Base-by-base conservation (phyloP, 2,888 invertebrate species). In the Nowickia ferox region DNA sequence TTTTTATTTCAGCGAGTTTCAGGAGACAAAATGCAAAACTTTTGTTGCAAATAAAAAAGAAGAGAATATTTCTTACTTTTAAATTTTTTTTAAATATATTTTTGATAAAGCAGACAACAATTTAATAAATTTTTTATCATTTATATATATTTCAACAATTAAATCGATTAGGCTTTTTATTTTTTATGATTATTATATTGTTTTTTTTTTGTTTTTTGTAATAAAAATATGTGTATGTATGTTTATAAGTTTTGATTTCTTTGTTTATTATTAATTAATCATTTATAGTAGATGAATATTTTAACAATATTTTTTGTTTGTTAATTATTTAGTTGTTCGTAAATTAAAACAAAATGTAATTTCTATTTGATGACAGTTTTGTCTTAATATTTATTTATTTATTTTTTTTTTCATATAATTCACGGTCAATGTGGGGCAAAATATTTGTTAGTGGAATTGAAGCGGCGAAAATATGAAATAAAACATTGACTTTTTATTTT, bases 101-200 rank as follows among this genome's bases (percentile, higher is more conserved):
- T 69, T 59, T 65, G 30, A 38, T 46, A 59, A 83, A 83, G 83
- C 77, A 51, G 77, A 83, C 72, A 77, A 77, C 83, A 77, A 77
- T 66, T 72, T 57, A 13, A 75, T 66, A 55, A 51, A 40, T 9
- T 69, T n/a, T 48, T 11, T 38, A 15, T 42, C 1, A 11, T 11
- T 40, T 63, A 22, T 63, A 17, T 17, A 51, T 38, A 40, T 69
- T 30, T 30, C 6, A 30, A 30, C 30, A 30, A 30, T 30, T 30
- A 30, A 30, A 30, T 30, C 30, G 30, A 30, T 30, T 2, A 30
- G 30, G 30, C 2, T 30, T 30, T 48, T 51, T 53, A 1, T 9
- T 40, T 68, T 80, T 44, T 69, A 81, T 53, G 75, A 69, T 75
- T 53, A 75, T 61, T 19, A 5, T n/a, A 9, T 22, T 51, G 13